A percentile compares a stretch with the other conserved stretches of the same genome.
Conservation (phyloP, 2,888 invertebrate genomes). For the Lasioglossum villosulum region DNA sequence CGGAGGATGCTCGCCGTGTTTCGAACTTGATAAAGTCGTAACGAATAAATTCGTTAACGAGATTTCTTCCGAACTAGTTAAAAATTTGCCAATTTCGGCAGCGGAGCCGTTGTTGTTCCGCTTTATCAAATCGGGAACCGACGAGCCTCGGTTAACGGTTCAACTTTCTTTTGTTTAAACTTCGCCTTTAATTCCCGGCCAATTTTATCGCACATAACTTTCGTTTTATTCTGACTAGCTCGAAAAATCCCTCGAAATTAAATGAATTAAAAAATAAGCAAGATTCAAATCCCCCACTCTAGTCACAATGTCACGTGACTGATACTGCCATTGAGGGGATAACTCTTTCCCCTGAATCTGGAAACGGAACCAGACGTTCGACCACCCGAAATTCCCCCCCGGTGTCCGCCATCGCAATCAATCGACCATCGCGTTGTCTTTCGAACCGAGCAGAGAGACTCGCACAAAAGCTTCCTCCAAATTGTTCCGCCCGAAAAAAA, state of each 20-base stretch:
- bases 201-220: neutral
- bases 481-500: conserved; percentile 12
- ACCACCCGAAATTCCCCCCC: neutral
- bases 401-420: neutral
- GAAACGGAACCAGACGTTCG: neutral
- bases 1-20: conserved; percentile 42
- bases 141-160: conserved; percentile 28
- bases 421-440: neutral
- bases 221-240: neutral
- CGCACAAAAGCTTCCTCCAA: conserved; percentile 1
- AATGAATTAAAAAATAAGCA: no score
- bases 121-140: conserved; percentile 42
- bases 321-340: no score
- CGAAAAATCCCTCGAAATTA: neutral
- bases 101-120: conserved; percentile 57
- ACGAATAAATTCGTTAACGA: conserved; percentile 71
- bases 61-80: conserved; percentile 70
- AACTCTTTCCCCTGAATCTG: no score
- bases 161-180: neutral
- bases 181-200: neutral
- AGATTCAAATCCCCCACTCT: no score
- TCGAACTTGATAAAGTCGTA: conserved; percentile 64
- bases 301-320: no score
- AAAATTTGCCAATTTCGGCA: conserved; percentile 60
- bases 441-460: neutral